These are phyloP conservation scores for Lasius fuliginosus DNA, from an alignment of 2,888 invertebrate genomes.

Conservation along the genomic window DNA sequence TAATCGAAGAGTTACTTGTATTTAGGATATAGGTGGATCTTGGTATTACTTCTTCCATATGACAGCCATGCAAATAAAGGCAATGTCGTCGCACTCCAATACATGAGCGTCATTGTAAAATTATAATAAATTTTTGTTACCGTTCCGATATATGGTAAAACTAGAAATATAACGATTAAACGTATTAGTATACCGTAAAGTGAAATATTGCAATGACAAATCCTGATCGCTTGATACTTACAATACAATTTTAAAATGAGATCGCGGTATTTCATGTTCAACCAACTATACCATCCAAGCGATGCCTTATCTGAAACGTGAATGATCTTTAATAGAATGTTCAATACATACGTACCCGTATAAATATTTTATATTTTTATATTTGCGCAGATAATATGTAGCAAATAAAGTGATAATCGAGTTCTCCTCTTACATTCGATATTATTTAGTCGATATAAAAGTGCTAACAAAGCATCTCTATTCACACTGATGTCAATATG, in stretches of 20 bases:
- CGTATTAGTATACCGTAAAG: background rate
- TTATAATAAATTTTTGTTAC: constrained; percentile 62
- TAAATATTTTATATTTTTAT: background rate
- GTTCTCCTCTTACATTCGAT: constrained; percentile 67
- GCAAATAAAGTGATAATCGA: background rate
- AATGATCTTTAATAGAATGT: background rate
- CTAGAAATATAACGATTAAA: constrained; percentile 59
- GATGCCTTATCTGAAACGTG: constrained; percentile 69
- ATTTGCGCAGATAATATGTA: background rate
- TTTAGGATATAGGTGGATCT: constrained; percentile 69
- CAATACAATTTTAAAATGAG: constrained; percentile 62
- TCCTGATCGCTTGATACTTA: constrained; percentile 64
- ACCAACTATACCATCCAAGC: constrained; percentile 67
- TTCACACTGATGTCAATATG: constrained; percentile 89
- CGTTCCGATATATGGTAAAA: constrained; percentile 71
- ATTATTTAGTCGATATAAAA: constrained; percentile 87
- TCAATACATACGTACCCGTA: background rate
- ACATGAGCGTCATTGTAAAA: too few relatives aligned
- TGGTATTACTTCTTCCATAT: constrained; percentile 70
- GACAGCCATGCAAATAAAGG: constrained; percentile 72
- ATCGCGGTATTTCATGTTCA: constrained; percentile 63
- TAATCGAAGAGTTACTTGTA: too few relatives aligned
- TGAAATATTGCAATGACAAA: background rate
- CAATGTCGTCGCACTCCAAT: constrained; percentile 26
- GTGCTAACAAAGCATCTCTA: constrained; percentile 87